Evolutionary conservation across 2,113 vertebrate species (phyloP), one percentile per base, ranked within the genome.

Genomic region (Passerina amoena): DNA sequence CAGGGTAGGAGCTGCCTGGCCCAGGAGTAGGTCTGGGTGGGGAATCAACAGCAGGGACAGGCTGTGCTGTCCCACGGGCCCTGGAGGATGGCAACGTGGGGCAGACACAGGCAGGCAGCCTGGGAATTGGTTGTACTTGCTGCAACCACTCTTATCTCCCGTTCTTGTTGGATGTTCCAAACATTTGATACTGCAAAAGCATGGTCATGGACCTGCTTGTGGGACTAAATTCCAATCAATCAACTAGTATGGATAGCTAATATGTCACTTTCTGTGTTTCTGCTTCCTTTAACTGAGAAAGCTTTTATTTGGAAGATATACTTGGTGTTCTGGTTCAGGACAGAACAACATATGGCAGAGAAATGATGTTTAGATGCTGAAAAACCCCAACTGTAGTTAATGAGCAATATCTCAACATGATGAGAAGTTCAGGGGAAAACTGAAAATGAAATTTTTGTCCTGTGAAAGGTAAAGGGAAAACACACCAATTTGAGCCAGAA

Each of bases 81-180:
- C 38, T n/a, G 35, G 14, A 56, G 25, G 13, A 64, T 33, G 33
- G 11, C 5, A 28, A 2, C 1, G 0, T 3, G 30, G 35, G 33
- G 9, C 23, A 77, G 48, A n/a, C 7, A 24, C 0, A 0, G 7
- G 22, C 56, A 40, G 66, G 10, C 25, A 80, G 25, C 20, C 11
- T 13, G 68, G 35, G 11, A 63, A 53, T 37, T 24, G 25, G 12
- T 19, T 6, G 2, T 38, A 12, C 51, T 48, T 44, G 5, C 27
- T 47, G 31, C 24, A 76, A 5, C 4, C 40, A 16, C 15, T 50
- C 81, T 76, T 27, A 40, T 1, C 2, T 71, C 6, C 24, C 30
- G 37, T 50, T 23, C 9, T 15, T 38, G 54, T 2, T 5, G 23
- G 18, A 30, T 15, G 20, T 20, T 84, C 54, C 45, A 70, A 53